Base-by-base conservation (phyloP, 2,797 vertebrate species). In the Anolis apletophallus region DNA sequence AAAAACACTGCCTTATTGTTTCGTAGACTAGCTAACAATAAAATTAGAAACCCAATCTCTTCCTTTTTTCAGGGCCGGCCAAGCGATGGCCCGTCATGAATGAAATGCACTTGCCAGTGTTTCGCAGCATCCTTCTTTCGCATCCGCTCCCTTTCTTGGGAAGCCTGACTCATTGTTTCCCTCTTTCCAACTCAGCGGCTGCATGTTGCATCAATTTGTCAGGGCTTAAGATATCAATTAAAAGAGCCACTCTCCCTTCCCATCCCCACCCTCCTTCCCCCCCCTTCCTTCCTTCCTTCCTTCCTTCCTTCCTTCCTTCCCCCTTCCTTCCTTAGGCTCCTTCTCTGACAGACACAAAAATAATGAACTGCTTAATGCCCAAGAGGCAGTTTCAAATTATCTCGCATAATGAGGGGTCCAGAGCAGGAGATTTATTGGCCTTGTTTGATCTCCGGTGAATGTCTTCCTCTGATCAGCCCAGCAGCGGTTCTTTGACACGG, bases 341-440 rank as follows among this genome's bases (percentile, higher is more conserved):
- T 46, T 69, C 3, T 29, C 4, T 4, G 36, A n/a, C 54, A 8
- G 12, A 19, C 54, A 52, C 40, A 52, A 80, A 92, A 94, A 93
- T 91, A 95, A 94, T 92, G 93, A 95, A 94, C 91, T 94, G 90
- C 93, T 94, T 92, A 93, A 95, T 94, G 93, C 95, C 94, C 95
- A 81, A 68, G 93, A 92, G 95, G 93, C 94, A 84, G 92, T 93
- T 94, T 94, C 84, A 93, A 93, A 94, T 95, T 93, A 95, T 92
- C 95, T 83, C 32, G 68, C 89, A 90, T 93, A 95, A 94, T 93
- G 93, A 93, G 91, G 91, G 92, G 91, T 88, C 91, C 91, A 87
- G 84, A 89, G 89, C 0, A 6, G 89, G 91, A 91, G 93, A 94
- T 93, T 94, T 93, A 94, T 93, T 93, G 84, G 91, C 91, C 89